phyloP scores from a whole-genome alignment of 1,140 invertebrate genomes.

The Drosophila melanica region DNA sequence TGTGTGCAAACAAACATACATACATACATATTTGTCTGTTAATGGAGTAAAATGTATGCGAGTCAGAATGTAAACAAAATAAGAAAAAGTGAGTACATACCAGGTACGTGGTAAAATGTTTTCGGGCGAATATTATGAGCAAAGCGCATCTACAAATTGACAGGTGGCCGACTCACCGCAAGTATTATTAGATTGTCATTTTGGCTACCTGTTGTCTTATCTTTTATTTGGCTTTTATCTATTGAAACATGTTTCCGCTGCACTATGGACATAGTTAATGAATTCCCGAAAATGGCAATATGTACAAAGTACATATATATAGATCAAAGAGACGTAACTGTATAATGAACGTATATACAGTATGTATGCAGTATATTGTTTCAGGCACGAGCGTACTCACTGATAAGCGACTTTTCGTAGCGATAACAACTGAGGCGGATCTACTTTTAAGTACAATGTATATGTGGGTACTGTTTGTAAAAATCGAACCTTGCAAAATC shows the following conservation, averaged over 20 bases:
- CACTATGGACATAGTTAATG: slow-evolving; percentile 31
- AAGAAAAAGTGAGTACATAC: background rate
- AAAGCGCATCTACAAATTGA: slow-evolving; percentile 28
- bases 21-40: background rate
- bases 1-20: slow-evolving; percentile 15
- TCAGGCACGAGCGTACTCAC: slow-evolving; percentile 25
- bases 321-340: slow-evolving; percentile 27
- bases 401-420: slow-evolving; percentile 16
- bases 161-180: slow-evolving; percentile 6
- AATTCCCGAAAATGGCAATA: slow-evolving; percentile 26
- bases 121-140: background rate
- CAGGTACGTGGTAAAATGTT: slow-evolving; percentile 12
- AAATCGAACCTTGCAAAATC: slow-evolving; percentile 17
- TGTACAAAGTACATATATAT: slow-evolving; percentile 7
- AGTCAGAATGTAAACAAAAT: slow-evolving; percentile 47
- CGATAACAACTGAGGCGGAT: slow-evolving; percentile 36
- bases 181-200: slow-evolving; percentile 11
- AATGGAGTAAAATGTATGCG: slow-evolving; percentile 2
- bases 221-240: slow-evolving; percentile 25
- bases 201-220: slow-evolving; percentile 37
- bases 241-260: slow-evolving; percentile 41
- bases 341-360: background rate
- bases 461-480: background rate
- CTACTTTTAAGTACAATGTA: slow-evolving; percentile 3
- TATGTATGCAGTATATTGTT: slow-evolving; percentile 32